Evolutionary conservation across 2,888 invertebrate genomes (phyloP).

Genomic region (Polydrusus pterygomalis): DNA sequence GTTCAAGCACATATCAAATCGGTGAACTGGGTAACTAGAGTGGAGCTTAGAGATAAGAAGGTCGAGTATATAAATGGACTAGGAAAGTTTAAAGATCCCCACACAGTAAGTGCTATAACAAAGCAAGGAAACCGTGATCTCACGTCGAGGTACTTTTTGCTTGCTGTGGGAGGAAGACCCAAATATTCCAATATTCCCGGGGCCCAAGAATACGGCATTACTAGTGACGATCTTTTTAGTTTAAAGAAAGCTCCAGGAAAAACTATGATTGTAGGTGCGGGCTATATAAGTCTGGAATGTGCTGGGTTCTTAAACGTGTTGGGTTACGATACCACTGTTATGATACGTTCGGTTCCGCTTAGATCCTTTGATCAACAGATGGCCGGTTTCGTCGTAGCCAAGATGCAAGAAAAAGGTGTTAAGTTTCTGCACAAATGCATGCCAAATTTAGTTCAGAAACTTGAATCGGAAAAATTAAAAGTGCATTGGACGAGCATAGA

Average conservation of each 20-base stretch:
- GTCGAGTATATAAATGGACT: constrained; percentile 91
- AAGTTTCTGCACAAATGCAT: constrained; percentile 82
- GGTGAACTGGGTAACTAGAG: constrained; percentile 95
- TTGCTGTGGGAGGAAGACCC: constrained; percentile 95
- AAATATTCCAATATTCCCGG: constrained; percentile 92
- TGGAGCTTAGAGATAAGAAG: constrained; percentile 91
- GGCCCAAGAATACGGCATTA: constrained; percentile 88
- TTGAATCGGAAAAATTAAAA: constrained; percentile 79
- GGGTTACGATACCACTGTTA: constrained; percentile 89
- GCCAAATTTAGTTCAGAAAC: constrained; percentile 83
- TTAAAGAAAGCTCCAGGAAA: constrained; percentile 88
- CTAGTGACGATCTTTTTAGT: constrained; percentile 96
- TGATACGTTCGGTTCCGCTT: constrained; percentile 90
- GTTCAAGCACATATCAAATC: constrained; percentile 94
- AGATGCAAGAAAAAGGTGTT: constrained; percentile 88
- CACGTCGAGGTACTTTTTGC: constrained; percentile 84
- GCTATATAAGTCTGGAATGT: constrained; percentile 95
- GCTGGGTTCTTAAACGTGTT: constrained; percentile 93
- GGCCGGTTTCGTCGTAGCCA: constrained; percentile 85
- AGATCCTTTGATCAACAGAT: constrained; percentile 96
- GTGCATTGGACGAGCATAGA: constrained; percentile 79
- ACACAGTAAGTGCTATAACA: constrained; percentile 83
- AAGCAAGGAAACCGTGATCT: constrained; percentile 84
- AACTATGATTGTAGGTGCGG: constrained; percentile 91
- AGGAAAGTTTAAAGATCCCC: constrained; percentile 84